Base-by-base conservation (phyloP, 1,140 invertebrate genomes). In the Drosophila ercepeae region DNA sequence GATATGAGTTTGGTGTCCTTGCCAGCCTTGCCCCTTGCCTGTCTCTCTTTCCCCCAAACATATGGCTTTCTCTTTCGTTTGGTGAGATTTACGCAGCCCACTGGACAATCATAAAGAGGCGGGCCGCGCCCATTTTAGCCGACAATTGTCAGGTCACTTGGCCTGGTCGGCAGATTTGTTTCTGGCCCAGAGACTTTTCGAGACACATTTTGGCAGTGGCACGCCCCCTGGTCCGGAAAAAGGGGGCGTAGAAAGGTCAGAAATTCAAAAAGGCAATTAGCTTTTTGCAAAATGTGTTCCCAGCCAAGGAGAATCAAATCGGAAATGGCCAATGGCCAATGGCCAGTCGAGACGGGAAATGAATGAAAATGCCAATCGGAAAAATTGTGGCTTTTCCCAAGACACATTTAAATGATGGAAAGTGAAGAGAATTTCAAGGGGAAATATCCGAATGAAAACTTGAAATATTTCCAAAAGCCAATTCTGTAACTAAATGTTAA, bases 91-190 rank as follows among this genome's bases (percentile, higher is more conserved):
- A 61, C 25, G 50, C 44, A 52, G 18, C 41, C 23, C 69, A 60
- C 78, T 63, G 70, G 70, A 70, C 78, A 78, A 83, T 75, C 78
- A 71, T 78, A 83, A 83, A 83, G 70, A 32, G 78, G 36, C 48
- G 7, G 42, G 27, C 19, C 23, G 48, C 32, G 7, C 49, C 25
- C 58, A 32, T 25, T 36, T 42, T 29, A 8, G 3, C 9, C 1
- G 21, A 9, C 11, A 14, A 42, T 46, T 48, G 59, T 41, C 60
- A 41, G 48, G 34, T 27, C 45, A 52, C 29, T 63, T 42, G 25
- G 36, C 11, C 11, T 32, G 29, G 29, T n/a, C 29, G 36, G 13
- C 36, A 7, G 36, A 16, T 39, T 39, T 14, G 19, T 46, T 46
- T 32, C 42, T 57, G 49, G n/a, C 32, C 57, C 53, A 21, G 34